phyloP scores from a whole-genome alignment of 2,797 vertebrate genomes.

The Pristis pectinata region DNA sequence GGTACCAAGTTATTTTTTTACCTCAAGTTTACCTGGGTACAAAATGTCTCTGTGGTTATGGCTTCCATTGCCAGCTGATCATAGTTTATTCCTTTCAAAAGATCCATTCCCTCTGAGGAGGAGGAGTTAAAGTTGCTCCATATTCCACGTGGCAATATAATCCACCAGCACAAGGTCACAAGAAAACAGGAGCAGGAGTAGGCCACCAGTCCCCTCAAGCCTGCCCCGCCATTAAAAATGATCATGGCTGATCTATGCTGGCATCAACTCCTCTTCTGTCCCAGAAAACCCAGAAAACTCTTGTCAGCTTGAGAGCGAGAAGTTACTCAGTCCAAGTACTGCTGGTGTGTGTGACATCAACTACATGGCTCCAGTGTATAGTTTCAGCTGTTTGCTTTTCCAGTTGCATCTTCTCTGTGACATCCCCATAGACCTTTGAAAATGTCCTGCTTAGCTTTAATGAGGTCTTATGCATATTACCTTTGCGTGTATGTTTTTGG shows the following conservation, averaged over 20 bases:
- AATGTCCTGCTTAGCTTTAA: background rate
- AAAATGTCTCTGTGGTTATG: conserved; percentile 29
- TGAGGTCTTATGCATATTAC: conserved; percentile 23
- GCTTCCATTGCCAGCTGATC: background rate
- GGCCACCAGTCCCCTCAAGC: too few species aligned
- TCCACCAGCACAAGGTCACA: background rate
- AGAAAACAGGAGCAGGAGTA: background rate
- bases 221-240: too few species aligned
- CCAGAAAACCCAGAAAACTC: background rate
- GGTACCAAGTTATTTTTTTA: background rate
- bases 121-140: background rate
- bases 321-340: background rate
- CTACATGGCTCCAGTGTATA: background rate
- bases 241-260: too few species aligned
- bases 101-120: background rate
- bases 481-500: background rate
- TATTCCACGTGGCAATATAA: conserved; percentile 3
- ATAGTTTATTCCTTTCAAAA: conserved; percentile 20
- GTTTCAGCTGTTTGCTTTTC: background rate
- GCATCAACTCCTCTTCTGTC: background rate
- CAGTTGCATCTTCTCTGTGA: background rate
- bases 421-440: background rate
- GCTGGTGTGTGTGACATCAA: background rate
- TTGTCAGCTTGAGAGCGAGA: background rate
- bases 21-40: conserved; percentile 23